Evolutionary conservation across 2,797 vertebrate genomes (phyloP).

Genomic region (Limnodromus scolopaceus): DNA sequence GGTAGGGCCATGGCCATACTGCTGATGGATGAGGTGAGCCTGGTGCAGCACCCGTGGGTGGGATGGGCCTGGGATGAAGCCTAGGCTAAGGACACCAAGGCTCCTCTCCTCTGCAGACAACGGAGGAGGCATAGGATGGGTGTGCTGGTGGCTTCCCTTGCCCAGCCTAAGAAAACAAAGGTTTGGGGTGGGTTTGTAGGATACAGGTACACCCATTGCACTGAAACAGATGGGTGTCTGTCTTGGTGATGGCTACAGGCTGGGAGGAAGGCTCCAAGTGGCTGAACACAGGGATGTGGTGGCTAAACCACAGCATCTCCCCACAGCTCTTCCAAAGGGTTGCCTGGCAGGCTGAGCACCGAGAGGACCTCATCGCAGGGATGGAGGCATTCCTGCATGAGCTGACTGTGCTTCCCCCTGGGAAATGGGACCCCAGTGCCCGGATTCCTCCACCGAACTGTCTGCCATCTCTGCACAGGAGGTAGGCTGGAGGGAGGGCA

Average conservation of each 20-base stretch:
- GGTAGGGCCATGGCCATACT: constrained; percentile 80
- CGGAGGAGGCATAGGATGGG: not conserved
- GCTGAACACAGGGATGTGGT: not conserved
- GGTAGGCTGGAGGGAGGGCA: constrained; percentile 57
- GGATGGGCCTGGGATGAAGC: not conserved
- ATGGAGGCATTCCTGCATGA: constrained; percentile 78
- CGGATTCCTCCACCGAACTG: constrained; percentile 73
- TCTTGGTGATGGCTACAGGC: not conserved
- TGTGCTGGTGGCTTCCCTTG: not conserved
- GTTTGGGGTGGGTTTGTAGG: not conserved
- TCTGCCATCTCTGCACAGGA: constrained; percentile 64
- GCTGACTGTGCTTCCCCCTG: constrained; percentile 79
- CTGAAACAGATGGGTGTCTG: not conserved
- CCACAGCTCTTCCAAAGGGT: constrained; percentile 76
- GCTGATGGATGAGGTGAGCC: constrained; percentile 78
- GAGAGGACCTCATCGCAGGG: constrained; percentile 73
- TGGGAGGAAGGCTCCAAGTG: not conserved
- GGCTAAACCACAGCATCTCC: not conserved
- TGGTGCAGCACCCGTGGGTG: not conserved
- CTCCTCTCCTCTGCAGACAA: not conserved
- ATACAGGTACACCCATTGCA: not conserved
- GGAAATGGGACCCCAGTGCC: constrained; percentile 78
- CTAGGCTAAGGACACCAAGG: not conserved
- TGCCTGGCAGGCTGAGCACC: constrained; percentile 64
- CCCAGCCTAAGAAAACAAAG: not conserved